These are phyloP conservation scores for Chironomus riparius DNA, from an alignment of 2,888 invertebrate genomes.

Conservation along the genomic window DNA sequence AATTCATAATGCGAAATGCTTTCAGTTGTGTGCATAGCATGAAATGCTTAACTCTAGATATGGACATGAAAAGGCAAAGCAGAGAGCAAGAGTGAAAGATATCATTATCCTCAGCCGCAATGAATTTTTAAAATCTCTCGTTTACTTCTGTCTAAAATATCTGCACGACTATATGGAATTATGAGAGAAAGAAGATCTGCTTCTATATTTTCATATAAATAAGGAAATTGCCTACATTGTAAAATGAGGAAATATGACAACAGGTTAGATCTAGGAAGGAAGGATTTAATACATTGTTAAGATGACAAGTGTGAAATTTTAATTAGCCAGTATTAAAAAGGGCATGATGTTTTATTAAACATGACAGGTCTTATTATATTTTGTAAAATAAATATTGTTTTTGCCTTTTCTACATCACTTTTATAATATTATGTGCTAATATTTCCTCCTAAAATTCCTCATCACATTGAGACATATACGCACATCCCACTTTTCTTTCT, in stretches of 20 bases:
- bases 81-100: not conserved
- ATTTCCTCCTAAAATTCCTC: not conserved
- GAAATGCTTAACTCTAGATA: not conserved
- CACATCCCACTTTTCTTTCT: not conserved
- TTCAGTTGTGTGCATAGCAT: not conserved
- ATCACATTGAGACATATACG: not conserved
- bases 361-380: not conserved
- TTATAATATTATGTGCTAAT: not conserved
- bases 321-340: constrained; percentile 3
- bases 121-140: not conserved
- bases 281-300: not conserved
- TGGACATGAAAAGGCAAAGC: not conserved
- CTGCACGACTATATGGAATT: not conserved
- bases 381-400: not conserved
- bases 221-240: not conserved
- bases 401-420: not conserved
- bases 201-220: not conserved
- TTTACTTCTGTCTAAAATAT: not conserved
- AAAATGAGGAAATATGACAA: constrained; percentile 7
- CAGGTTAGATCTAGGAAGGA: constrained; percentile 5
- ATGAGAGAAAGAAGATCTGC: not conserved
- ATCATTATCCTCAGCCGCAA: not conserved
- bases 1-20: not conserved
- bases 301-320: constrained; percentile 22
- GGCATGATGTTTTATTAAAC: not conserved